Conservation (phyloP, 1,140 invertebrate genomes). For the Ganaspis sp. region DNA sequence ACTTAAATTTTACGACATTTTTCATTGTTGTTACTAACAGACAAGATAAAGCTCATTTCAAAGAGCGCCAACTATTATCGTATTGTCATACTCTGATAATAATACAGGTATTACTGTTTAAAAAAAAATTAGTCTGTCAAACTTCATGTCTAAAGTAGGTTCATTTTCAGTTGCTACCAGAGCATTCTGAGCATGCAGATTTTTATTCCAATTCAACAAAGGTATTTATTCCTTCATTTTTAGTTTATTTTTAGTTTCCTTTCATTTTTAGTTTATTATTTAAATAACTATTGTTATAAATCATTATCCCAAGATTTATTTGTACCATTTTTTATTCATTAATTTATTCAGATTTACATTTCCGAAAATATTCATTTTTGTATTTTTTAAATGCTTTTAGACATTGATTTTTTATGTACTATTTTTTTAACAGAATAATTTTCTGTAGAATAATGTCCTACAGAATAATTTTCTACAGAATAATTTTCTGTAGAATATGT, state of each 20-base stretch:
- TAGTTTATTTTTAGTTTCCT: not conserved
- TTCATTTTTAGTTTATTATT: not conserved
- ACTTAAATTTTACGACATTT: not conserved
- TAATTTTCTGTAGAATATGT: too few relatives aligned
- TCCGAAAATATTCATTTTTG: too few relatives aligned
- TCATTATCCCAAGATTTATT: too few relatives aligned
- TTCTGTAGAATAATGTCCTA: too few relatives aligned
- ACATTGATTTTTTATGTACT: too few relatives aligned
- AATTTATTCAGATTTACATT: too few relatives aligned
- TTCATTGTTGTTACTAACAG: not conserved
- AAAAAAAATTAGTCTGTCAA: not conserved
- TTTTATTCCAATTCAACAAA: not conserved
- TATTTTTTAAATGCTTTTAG: too few relatives aligned
- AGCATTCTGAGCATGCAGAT: not conserved
- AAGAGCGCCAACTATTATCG: conserved; percentile 28
- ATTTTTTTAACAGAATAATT: too few relatives aligned
- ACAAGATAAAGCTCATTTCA: not conserved
- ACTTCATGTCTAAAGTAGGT: not conserved
- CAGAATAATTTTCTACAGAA: too few relatives aligned
- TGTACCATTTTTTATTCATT: too few relatives aligned
- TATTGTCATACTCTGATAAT: conserved; percentile 20
- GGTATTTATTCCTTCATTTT: not conserved
- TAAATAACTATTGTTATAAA: too few relatives aligned
- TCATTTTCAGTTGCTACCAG: not conserved
- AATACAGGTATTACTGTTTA: not conserved